phyloP scores from a whole-genome alignment of 1,140 invertebrate genomes.

The Homalodisca vitripennis region DNA sequence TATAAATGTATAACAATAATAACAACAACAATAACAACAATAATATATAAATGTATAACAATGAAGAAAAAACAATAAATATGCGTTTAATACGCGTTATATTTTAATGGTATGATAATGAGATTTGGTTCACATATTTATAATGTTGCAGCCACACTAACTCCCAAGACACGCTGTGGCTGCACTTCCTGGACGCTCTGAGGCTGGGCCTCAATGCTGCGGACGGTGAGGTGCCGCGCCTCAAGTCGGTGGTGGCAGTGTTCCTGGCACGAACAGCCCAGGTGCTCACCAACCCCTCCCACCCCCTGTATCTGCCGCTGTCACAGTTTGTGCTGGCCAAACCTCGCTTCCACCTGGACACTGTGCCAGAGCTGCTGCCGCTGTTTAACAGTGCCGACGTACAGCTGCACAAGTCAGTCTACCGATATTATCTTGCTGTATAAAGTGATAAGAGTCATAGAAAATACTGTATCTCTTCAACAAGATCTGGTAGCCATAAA shows the following conservation, averaged over 20 bases:
- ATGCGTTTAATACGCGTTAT: too few species aligned
- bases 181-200: constrained; percentile 52
- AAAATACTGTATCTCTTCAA: too few species aligned
- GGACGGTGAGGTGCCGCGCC: constrained; percentile 50
- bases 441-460: too few species aligned
- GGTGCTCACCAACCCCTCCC: constrained; percentile 62
- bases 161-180: constrained; percentile 45
- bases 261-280: constrained; percentile 66
- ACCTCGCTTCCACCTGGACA: constrained; percentile 61
- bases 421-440: too few species aligned
- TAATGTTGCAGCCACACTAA: constrained; percentile 17
- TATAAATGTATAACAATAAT: too few species aligned
- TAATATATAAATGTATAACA: too few species aligned
- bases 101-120: too few species aligned
- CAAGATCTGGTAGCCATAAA: too few species aligned
- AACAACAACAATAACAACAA: too few species aligned
- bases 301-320: constrained; percentile 65
- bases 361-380: constrained; percentile 75
- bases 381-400: constrained; percentile 68
- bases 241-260: constrained; percentile 65
- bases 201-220: constrained; percentile 49
- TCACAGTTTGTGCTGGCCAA: constrained; percentile 71
- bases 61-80: too few species aligned
- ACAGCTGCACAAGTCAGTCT: constrained; percentile 43
- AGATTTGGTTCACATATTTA: too few species aligned